Percentiles rank a stretch among this genome's conserved stretches.
These are phyloP conservation scores for Aphaenogaster ashmeadi DNA, from an alignment of 1,140 invertebrate genomes.

Conservation along the genomic window DNA sequence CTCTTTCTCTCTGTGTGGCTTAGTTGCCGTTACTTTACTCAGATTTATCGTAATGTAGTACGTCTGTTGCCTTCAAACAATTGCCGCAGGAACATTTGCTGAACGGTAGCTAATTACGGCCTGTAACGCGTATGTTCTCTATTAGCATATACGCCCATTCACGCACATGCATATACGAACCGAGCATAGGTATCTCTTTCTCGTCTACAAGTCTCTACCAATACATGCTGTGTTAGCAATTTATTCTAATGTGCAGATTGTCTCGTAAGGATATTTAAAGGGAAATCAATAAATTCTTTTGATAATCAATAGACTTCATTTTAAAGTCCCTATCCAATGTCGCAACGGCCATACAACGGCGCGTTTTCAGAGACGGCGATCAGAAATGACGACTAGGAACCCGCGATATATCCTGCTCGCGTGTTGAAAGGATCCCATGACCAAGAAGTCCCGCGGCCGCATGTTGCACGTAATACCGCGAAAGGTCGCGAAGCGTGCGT, in stretches of 20 bases:
- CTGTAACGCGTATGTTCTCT: constrained; percentile 57
- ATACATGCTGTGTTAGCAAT: background rate
- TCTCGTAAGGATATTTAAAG: background rate
- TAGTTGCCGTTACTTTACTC: constrained; percentile 24
- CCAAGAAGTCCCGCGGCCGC: constrained; percentile 38
- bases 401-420: constrained; percentile 33
- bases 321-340: background rate
- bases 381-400: background rate
- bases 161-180: constrained; percentile 17
- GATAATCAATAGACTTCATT: background rate
- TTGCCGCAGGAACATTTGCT: constrained; percentile 54
- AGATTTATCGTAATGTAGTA: constrained; percentile 45
- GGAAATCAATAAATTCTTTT: background rate
- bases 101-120: constrained; percentile 62
- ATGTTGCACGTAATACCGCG: constrained; percentile 55
- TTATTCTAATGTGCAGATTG: background rate
- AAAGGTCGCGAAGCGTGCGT: constrained; percentile 70
- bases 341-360: background rate
- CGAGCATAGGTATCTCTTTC: background rate
- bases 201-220: background rate
- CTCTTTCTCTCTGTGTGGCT: constrained; percentile 1
- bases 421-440: constrained; percentile 63
- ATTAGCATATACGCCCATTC: constrained; percentile 58
- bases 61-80: constrained; percentile 54
- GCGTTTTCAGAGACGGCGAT: background rate